A percentile compares a stretch with the other conserved stretches of the same genome.
Conservation (phyloP, 1,140 invertebrate species). For the Rhagoletis pomonella region DNA sequence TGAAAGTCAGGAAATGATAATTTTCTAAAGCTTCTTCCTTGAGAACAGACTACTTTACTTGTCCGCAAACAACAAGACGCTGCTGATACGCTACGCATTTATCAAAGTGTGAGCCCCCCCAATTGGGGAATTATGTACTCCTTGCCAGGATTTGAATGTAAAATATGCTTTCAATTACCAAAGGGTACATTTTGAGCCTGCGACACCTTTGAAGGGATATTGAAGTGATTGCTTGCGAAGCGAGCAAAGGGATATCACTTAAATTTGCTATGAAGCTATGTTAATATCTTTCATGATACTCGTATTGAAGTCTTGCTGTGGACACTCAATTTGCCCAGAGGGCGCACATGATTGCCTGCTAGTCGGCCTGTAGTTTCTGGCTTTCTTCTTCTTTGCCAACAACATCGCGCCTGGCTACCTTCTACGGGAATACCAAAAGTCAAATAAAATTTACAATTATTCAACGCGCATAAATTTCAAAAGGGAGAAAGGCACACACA, state of each 20-base stretch:
- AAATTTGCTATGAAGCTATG: not conserved
- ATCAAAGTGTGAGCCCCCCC: not conserved
- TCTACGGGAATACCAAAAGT: constrained; percentile 10
- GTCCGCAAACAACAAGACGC: not conserved
- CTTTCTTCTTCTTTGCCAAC: too few species aligned
- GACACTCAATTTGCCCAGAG: constrained; percentile 15
- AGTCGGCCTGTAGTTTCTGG: not conserved
- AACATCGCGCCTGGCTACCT: not conserved
- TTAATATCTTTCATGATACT: constrained; percentile 6
- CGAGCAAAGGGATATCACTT: not conserved
- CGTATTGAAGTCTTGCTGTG: constrained; percentile 10
- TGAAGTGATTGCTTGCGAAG: not conserved
- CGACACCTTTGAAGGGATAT: not conserved
- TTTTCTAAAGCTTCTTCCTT: not conserved
- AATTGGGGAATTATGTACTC: not conserved
- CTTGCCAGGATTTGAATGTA: not conserved
- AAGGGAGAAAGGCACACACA: not conserved
- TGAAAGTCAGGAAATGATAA: too few species aligned
- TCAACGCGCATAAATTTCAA: constrained; percentile 39
- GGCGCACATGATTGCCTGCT: constrained; percentile 32
- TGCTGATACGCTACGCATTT: not conserved
- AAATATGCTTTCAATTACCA: constrained; percentile 27
- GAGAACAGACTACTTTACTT: not conserved
- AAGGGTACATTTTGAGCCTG: not conserved
- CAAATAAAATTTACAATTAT: constrained; percentile 51